Conservation (phyloP, 2,797 vertebrate species). For the Premnoplex brunnescens region DNA sequence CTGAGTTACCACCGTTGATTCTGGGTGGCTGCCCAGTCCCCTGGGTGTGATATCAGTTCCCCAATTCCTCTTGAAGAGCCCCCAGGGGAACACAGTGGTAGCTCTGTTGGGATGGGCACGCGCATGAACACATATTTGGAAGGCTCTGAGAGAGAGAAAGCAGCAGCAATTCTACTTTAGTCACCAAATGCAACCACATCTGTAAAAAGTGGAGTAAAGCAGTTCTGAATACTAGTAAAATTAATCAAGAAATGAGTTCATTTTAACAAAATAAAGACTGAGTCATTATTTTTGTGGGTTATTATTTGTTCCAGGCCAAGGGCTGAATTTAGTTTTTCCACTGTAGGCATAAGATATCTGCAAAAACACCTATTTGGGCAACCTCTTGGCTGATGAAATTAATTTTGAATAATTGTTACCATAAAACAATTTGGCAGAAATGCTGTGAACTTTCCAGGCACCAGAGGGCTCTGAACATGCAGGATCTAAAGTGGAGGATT, state of each 20-base stretch:
- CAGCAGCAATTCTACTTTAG: background rate
- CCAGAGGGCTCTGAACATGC: background rate
- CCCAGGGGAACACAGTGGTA: background rate
- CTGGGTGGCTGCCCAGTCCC: background rate
- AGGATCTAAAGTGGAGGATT: background rate
- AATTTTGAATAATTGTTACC: background rate
- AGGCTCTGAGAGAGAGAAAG: background rate
- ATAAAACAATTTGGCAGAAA: background rate
- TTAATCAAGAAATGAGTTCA: background rate
- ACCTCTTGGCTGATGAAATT: background rate
- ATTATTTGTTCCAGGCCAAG: background rate
- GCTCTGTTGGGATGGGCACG: background rate
- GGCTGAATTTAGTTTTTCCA: background rate
- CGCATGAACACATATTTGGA: accelerated
- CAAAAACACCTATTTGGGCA: background rate
- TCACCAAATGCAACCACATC: background rate
- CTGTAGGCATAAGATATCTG: background rate
- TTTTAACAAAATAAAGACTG: background rate
- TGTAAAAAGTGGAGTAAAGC: background rate
- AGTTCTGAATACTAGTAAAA: background rate
- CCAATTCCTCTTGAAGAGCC: background rate
- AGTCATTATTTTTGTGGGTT: background rate
- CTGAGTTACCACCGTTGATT: background rate
- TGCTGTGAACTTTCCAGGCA: background rate
- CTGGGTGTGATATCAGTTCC: background rate